Percentiles rank a stretch among this genome's conserved stretches.
phyloP scores from a whole-genome alignment of 2,888 invertebrate genomes.

The Nomada ferruginata region DNA sequence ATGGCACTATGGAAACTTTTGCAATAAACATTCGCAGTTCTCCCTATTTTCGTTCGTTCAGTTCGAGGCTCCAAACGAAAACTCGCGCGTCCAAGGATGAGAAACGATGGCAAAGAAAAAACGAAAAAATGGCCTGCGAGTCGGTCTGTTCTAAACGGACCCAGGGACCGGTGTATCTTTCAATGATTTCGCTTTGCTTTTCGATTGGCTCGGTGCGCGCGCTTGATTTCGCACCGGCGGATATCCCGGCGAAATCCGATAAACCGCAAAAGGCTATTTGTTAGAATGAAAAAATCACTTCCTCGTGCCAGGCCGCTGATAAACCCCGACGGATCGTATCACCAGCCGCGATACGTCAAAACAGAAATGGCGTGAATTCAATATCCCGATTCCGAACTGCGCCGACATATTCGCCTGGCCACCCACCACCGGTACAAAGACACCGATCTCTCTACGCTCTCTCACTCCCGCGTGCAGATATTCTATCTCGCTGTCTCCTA shows the following conservation, averaged over 20 bases:
- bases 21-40: no score
- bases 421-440: slow-evolving; percentile 53
- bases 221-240: slow-evolving; percentile 72
- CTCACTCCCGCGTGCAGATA: not conserved
- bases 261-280: slow-evolving; percentile 83
- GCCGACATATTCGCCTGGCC: slow-evolving; percentile 65
- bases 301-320: slow-evolving; percentile 74
- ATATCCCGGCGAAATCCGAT: slow-evolving; percentile 75
- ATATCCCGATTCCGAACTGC: slow-evolving; percentile 79
- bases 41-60: no score
- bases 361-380: slow-evolving; percentile 83
- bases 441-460: slow-evolving; percentile 22
- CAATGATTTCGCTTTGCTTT: slow-evolving; percentile 58
- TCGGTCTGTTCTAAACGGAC: slow-evolving; percentile 19
- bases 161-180: slow-evolving; percentile 50
- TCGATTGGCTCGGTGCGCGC: slow-evolving; percentile 60
- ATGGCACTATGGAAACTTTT: no score
- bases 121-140: not conserved
- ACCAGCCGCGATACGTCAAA: slow-evolving; percentile 79
- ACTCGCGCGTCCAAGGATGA: no score
- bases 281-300: slow-evolving; percentile 82
- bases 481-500: not conserved
- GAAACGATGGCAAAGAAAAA: not conserved
- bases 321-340: slow-evolving; percentile 77
- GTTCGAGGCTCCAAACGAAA: no score